These are phyloP conservation scores for Echinarachnius parma DNA, from an alignment of 53 echinoderm and acorn worm species.

Conservation along the genomic window DNA sequence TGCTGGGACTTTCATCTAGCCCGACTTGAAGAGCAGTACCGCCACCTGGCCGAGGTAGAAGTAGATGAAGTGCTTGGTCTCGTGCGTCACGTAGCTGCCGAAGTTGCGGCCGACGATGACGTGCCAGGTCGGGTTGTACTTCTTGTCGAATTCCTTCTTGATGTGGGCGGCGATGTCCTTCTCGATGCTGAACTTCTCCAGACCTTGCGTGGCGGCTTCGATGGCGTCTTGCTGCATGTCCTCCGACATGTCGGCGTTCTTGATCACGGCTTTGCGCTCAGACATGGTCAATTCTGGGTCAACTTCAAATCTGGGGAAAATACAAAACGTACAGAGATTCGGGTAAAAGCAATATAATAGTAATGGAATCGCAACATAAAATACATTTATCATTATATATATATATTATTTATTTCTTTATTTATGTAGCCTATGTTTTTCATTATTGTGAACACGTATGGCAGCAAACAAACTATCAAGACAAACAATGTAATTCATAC, in stretches of 20 bases:
- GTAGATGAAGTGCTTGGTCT: constrained; percentile 93
- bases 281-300: constrained; percentile 73
- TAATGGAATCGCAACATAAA: too few relatives aligned
- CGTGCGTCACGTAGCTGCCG: constrained; percentile 94
- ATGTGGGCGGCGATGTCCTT: constrained; percentile 87
- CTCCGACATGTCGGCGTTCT: constrained; percentile 93
- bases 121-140: constrained; percentile 91
- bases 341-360: too few relatives aligned
- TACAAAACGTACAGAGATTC: too few relatives aligned
- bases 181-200: constrained; percentile 81
- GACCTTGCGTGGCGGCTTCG: constrained; percentile 59
- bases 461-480: too few relatives aligned
- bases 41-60: constrained; percentile 91
- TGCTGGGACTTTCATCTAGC: too few relatives aligned
- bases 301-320: too few relatives aligned
- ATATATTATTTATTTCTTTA: too few relatives aligned
- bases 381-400: too few relatives aligned
- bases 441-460: too few relatives aligned
- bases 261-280: constrained; percentile 87
- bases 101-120: constrained; percentile 89
- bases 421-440: too few relatives aligned
- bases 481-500: too few relatives aligned
- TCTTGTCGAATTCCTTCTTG: constrained; percentile 91
- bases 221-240: constrained; percentile 83
- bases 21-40: constrained; percentile 85